Conservation (phyloP, 2,113 vertebrate genomes). For the Chroicocephalus ridibundus region DNA sequence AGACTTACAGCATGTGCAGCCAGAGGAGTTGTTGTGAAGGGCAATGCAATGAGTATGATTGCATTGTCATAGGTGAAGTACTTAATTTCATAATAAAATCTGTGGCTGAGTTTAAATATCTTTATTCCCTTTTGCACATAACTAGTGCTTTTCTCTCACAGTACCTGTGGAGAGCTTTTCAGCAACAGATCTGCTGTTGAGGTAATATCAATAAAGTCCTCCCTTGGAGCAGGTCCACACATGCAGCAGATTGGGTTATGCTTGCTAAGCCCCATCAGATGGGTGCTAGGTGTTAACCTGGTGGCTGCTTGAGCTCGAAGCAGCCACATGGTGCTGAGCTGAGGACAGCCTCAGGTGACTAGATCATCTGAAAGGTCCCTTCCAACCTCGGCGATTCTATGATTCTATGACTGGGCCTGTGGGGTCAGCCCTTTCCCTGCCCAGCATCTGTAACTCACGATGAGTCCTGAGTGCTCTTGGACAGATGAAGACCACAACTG, state of each 20-base stretch:
- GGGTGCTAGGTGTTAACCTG: neutral
- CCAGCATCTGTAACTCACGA: neutral
- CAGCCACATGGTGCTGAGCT: neutral
- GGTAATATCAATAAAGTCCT: neutral
- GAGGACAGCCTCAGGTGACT: neutral
- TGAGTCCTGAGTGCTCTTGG: neutral
- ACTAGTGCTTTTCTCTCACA: neutral
- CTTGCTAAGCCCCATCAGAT: neutral
- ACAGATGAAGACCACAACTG: neutral
- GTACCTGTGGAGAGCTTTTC: neutral
- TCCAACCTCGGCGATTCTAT: too few relatives aligned
- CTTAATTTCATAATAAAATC: neutral
- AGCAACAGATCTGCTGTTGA: neutral
- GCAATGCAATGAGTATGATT: fast-evolving
- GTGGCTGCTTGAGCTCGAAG: neutral
- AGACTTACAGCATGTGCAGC: neutral
- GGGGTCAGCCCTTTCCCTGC: neutral
- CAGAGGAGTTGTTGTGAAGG: neutral
- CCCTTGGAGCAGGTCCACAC: neutral
- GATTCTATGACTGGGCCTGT: neutral
- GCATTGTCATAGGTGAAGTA: neutral
- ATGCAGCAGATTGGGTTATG: neutral
- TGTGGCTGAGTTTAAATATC: neutral
- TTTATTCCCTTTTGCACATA: neutral
- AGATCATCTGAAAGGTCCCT: too few relatives aligned